Conservation (phyloP, 2,888 invertebrate species). For the Eurytoma adleriae region DNA sequence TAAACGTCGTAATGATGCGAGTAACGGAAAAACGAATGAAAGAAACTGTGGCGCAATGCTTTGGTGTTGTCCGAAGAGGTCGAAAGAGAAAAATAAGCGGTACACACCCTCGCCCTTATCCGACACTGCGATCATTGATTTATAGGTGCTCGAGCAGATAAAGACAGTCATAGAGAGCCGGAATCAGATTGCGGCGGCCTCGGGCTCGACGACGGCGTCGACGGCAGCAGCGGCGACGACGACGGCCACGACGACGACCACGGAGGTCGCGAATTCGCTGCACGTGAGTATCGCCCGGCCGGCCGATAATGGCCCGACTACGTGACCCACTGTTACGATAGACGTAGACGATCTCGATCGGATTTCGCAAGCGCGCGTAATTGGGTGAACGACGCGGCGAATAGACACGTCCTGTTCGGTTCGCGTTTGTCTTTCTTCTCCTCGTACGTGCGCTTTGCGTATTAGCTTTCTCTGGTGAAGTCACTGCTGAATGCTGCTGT, state of each 20-base stretch:
- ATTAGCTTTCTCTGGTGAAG: too few species aligned
- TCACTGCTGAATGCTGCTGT: too few species aligned
- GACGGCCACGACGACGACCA: slow-evolving; percentile 64
- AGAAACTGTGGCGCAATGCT: background rate
- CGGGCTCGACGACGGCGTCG: slow-evolving; percentile 60
- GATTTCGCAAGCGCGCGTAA: too few species aligned
- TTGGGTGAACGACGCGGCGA: too few species aligned
- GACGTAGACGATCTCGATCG: too few species aligned
- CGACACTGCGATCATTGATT: slow-evolving; percentile 16
- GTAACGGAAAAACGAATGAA: too few species aligned
- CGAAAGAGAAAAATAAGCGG: background rate
- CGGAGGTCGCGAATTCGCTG: slow-evolving; percentile 62
- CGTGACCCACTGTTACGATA: too few species aligned
- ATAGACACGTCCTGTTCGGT: too few species aligned
- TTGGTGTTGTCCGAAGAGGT: background rate
- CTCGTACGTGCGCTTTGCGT: too few species aligned
- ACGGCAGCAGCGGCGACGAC: slow-evolving; percentile 1
- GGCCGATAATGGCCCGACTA: too few species aligned
- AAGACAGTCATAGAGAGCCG: slow-evolving; percentile 74
- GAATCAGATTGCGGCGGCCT: slow-evolving; percentile 69
- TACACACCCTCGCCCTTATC: background rate
- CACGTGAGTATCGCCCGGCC: slow-evolving; percentile 66
- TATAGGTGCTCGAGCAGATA: slow-evolving; percentile 74
- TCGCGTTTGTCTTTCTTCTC: too few species aligned
- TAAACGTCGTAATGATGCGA: too few species aligned